Conservation (phyloP, 1,140 invertebrate genomes). For the Achroia grisella region DNA sequence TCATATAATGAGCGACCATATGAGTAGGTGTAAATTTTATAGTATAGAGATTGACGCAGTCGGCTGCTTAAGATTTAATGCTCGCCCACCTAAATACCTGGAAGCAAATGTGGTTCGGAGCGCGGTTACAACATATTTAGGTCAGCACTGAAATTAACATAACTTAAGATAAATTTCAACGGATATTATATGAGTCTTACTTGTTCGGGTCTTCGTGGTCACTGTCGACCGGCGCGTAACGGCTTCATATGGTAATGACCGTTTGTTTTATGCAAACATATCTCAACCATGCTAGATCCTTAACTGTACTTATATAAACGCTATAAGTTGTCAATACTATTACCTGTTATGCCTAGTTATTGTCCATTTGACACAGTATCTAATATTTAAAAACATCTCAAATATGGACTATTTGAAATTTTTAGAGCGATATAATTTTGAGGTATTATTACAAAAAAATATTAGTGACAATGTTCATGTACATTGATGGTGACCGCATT, state of each 20-base stretch:
- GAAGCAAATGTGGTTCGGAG: slow-evolving; percentile 28
- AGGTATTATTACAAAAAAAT: too few relatives aligned
- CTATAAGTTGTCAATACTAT: too few relatives aligned
- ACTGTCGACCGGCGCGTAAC: slow-evolving; percentile 36
- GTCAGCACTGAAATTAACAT: slow-evolving; percentile 36
- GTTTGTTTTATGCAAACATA: slow-evolving; percentile 20
- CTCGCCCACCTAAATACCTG: slow-evolving; percentile 21
- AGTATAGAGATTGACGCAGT: too few relatives aligned
- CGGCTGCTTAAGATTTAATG: slow-evolving; percentile 3
- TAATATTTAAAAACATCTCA: too few relatives aligned
- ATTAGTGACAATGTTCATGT: too few relatives aligned
- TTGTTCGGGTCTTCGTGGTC: slow-evolving; percentile 26
- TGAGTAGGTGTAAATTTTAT: slow-evolving; percentile 1
- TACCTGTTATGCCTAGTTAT: too few relatives aligned
- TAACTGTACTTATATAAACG: slow-evolving; percentile 12
- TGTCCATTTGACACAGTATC: too few relatives aligned
- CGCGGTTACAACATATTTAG: slow-evolving; percentile 32
- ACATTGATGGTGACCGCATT: too few relatives aligned
- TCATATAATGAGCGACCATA: not conserved
- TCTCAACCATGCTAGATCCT: slow-evolving; percentile 1
- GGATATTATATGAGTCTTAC: slow-evolving; percentile 6
- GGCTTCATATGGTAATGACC: slow-evolving; percentile 41
- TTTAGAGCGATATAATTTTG: too few relatives aligned
- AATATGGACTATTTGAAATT: too few relatives aligned
- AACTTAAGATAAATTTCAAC: slow-evolving; percentile 26